A percentile compares a stretch with the other conserved stretches of the same genome.
These are phyloP conservation scores for Paramormyrops kingsleyae DNA, from an alignment of 2,113 vertebrate genomes.

Conservation along the genomic window DNA sequence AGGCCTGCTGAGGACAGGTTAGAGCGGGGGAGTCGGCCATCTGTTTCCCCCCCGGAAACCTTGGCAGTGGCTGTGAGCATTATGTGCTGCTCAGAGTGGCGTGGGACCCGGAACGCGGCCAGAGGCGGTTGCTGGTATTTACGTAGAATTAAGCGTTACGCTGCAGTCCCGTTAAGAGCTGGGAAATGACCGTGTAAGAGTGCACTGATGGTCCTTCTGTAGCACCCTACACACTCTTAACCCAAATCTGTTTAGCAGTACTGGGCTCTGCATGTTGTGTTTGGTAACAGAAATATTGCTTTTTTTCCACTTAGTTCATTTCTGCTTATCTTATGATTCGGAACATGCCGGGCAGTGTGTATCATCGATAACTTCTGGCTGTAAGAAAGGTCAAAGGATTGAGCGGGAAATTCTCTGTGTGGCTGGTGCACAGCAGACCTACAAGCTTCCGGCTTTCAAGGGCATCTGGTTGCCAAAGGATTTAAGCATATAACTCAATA, in stretches of 20 bases:
- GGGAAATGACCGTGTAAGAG: conserved; percentile 17
- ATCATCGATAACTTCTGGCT: background rate
- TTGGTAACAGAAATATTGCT: background rate
- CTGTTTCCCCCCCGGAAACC: background rate
- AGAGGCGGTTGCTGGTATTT: background rate
- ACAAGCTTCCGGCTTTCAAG: background rate
- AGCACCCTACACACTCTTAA: background rate
- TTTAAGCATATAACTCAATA: background rate
- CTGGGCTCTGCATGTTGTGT: background rate
- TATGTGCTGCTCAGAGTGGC: background rate
- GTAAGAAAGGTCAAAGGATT: background rate
- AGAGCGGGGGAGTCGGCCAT: background rate
- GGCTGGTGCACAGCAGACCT: background rate
- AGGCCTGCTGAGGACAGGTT: background rate
- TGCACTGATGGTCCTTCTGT: background rate
- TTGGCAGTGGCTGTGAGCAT: background rate
- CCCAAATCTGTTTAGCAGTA: background rate
- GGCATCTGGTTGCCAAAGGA: background rate
- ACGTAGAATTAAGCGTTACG: background rate
- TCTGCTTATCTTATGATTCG: background rate
- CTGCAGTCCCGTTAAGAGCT: background rate
- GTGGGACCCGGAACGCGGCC: background rate
- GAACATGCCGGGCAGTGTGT: background rate
- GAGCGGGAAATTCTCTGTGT: background rate
- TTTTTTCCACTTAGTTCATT: background rate